phyloP scores from a whole-genome alignment of 2,113 vertebrate genomes.

The Dascyllus trimaculatus region DNA sequence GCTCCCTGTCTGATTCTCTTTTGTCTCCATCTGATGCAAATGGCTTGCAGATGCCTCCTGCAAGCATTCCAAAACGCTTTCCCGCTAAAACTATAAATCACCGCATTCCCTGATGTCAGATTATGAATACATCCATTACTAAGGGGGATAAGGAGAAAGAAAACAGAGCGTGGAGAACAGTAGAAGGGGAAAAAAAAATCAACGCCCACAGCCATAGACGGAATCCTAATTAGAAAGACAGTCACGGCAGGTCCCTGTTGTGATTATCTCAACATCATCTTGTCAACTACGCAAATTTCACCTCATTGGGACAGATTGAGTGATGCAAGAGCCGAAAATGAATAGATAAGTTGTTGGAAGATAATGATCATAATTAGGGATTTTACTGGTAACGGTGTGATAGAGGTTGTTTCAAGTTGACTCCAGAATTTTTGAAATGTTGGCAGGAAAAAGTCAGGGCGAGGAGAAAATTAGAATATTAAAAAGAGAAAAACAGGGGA shows the following conservation, averaged over 20 bases:
- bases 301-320: constrained; percentile 66
- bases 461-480: neutral
- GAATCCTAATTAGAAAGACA: constrained; percentile 73
- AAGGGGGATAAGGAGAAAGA: constrained; percentile 46
- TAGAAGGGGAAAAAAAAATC: constrained; percentile 51
- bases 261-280: constrained; percentile 75
- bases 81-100: constrained; percentile 78
- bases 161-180: constrained; percentile 35
- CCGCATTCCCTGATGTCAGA: constrained; percentile 76
- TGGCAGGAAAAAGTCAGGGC: neutral
- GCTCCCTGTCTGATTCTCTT: constrained; percentile 43
- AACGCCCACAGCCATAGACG: constrained; percentile 54
- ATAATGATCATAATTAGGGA: constrained; percentile 72
- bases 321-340: constrained; percentile 49
- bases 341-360: constrained; percentile 66
- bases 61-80: constrained; percentile 73
- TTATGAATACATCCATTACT: constrained; percentile 72
- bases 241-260: constrained; percentile 62
- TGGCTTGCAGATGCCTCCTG: constrained; percentile 74
- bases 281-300: constrained; percentile 72
- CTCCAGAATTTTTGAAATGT: constrained; percentile 35
- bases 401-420: constrained; percentile 64
- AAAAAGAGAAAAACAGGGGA: neutral
- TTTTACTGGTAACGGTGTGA: constrained; percentile 30
- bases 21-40: constrained; percentile 66